Evolutionary conservation across 2,797 vertebrate species (phyloP).

Genomic region (Sebastes matsubarae): DNA sequence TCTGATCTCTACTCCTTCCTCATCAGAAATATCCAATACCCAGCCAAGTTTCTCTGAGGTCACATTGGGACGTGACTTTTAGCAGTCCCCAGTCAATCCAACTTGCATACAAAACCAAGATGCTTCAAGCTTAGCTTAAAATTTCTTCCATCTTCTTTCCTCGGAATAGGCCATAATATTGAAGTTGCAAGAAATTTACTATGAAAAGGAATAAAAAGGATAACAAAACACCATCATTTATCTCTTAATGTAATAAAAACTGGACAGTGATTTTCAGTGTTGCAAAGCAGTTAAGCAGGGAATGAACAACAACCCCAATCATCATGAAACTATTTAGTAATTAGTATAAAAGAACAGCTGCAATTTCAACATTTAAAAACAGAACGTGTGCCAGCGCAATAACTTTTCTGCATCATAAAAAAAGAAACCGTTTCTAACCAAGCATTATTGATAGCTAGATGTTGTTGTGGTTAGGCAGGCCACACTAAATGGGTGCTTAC

Average conservation of each 20-base stretch:
- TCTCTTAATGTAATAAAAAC: not conserved
- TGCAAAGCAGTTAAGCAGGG: not conserved
- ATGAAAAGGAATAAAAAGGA: not conserved
- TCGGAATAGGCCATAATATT: not conserved
- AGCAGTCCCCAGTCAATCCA: not conserved
- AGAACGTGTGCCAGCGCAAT: not conserved
- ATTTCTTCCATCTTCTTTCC: not conserved
- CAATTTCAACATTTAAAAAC: not conserved
- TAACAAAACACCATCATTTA: not conserved
- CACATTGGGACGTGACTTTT: slow-evolving; percentile 13
- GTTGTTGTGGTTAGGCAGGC: not conserved
- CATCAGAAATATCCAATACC: not conserved
- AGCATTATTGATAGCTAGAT: slow-evolving; percentile 4
- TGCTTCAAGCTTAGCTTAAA: not conserved
- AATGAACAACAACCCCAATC: not conserved
- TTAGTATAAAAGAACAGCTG: slow-evolving; percentile 5
- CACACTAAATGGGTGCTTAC: slow-evolving; percentile 24
- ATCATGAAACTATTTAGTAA: not conserved
- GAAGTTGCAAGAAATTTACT: not conserved
- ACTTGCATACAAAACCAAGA: not conserved
- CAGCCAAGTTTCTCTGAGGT: slow-evolving; percentile 15
- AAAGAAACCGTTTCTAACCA: not conserved
- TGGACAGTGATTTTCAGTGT: not conserved
- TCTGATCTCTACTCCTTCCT: slow-evolving; percentile 15
- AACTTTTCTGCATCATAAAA: not conserved